Base-by-base conservation (phyloP, 1,140 invertebrate genomes). In the Whitmania pigra region DNA sequence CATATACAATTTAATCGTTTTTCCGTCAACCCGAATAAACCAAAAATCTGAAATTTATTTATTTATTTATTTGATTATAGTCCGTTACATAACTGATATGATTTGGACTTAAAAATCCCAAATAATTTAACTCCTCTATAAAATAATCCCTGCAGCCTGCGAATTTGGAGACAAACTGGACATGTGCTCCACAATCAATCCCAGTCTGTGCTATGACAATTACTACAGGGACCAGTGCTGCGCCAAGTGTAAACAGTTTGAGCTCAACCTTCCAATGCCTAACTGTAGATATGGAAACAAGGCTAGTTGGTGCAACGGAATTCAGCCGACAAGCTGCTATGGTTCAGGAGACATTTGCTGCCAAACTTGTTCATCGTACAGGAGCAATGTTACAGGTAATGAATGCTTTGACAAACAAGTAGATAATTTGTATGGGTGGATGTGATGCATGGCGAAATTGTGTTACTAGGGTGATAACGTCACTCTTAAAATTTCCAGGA, bases 231-330 rank as follows among this genome's bases (percentile, higher is more conserved):
- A 49, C 22, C 2, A 53, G 31, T 71, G 70, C 54, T 71, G 70
- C 31, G 25, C 53, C 27, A 57, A 27, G 49, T 71, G 70, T 29
- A 27, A n/a, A 13, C 53, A 57, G 49, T 22, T 25, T 9, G 68
- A 53, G n/a, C 49, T 60, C n/a, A 60, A 60, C 17, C 27, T 60
- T 5, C 55, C 55, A 22, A 54, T 71, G 2, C 7, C 70, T 2
- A 53, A 53, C 22, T 71, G 70, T 29, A 53, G 53, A 40, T 71
- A 71, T 53, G 70, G 70, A 17, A 54, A 71, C 54, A n/a, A 29
- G 18, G 53, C 20, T 29, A 60, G 29, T 54, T 53, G 67, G 67
- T 68, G 67, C n/a, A 25, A n/a, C 7, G 29, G 20, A 29, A 29
- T 31, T n/a, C 4, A n/a, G n/a, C 31, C 27, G 4, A 68, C 22